Evolutionary conservation across 1,140 invertebrate genomes (phyloP).

Genomic region (Lasaia peninsularis): DNA sequence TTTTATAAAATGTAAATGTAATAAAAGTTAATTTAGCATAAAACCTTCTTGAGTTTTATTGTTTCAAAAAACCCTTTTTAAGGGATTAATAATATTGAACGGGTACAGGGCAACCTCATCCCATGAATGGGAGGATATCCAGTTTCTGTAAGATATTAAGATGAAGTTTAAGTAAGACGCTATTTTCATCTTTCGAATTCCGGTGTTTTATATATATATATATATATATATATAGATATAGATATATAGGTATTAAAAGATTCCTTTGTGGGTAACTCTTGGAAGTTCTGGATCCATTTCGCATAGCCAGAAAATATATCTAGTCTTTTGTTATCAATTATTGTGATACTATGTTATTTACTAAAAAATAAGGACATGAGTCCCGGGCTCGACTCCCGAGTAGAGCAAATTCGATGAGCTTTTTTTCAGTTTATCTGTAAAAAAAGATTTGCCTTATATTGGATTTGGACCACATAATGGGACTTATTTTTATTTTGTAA

Average conservation of each 20-base stretch:
- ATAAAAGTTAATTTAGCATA: conserved; percentile 27
- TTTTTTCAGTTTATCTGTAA: too few species aligned
- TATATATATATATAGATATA: too few species aligned
- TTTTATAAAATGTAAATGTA: too few species aligned
- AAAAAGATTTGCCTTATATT: too few species aligned
- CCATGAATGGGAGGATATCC: neutral
- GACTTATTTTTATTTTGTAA: too few species aligned
- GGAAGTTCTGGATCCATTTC: neutral
- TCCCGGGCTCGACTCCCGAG: too few species aligned
- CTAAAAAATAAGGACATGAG: too few species aligned
- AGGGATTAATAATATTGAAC: conserved; percentile 15
- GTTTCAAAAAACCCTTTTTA: conserved; percentile 8
- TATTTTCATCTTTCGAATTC: neutral
- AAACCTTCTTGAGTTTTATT: conserved; percentile 18
- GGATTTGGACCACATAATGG: too few species aligned
- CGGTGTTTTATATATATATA: neutral
- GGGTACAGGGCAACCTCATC: neutral
- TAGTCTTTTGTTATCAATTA: too few species aligned
- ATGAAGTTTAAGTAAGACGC: neutral
- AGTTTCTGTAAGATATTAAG: neutral
- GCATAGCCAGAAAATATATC: neutral
- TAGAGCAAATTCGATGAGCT: too few species aligned
- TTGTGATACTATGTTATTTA: too few species aligned
- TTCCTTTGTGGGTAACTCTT: neutral
- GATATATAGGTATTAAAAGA: neutral